Evolutionary conservation across 2,888 invertebrate genomes (phyloP).

Genomic region (Lampropteryx suffumata): DNA sequence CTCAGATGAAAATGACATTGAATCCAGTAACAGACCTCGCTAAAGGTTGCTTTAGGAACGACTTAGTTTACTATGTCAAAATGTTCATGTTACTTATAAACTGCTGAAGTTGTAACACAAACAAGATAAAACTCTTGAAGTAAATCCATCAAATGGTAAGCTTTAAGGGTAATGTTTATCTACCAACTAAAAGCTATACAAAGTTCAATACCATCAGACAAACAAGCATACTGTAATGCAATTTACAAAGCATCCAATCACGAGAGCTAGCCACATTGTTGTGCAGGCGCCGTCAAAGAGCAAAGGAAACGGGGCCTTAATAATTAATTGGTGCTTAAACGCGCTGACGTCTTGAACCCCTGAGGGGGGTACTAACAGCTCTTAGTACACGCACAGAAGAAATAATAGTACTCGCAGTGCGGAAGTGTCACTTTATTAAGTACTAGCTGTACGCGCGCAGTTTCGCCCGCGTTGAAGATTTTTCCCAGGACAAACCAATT

Average conservation of each 20-base stretch:
- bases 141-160: background rate
- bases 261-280: conserved; percentile 76
- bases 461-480: no score
- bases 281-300: conserved; percentile 75
- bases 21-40: no score
- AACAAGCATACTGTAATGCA: conserved; percentile 65
- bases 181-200: background rate
- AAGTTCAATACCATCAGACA: conserved; percentile 36
- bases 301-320: conserved; percentile 77
- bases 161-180: background rate
- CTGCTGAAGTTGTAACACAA: background rate
- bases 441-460: no score
- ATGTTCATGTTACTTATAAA: no score
- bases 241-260: conserved; percentile 78
- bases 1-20: no score
- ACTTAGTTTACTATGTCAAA: no score
- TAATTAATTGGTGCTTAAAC: conserved; percentile 81
- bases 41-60: no score
- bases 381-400: conserved; percentile 48
- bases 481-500: no score
- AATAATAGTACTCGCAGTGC: conserved; percentile 9
- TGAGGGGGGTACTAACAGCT: conserved; percentile 67
- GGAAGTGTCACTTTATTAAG: background rate
- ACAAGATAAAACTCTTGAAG: background rate
- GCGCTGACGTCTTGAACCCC: conserved; percentile 76